Conservation (phyloP, 1,140 invertebrate genomes). For the Psix sp. region DNA sequence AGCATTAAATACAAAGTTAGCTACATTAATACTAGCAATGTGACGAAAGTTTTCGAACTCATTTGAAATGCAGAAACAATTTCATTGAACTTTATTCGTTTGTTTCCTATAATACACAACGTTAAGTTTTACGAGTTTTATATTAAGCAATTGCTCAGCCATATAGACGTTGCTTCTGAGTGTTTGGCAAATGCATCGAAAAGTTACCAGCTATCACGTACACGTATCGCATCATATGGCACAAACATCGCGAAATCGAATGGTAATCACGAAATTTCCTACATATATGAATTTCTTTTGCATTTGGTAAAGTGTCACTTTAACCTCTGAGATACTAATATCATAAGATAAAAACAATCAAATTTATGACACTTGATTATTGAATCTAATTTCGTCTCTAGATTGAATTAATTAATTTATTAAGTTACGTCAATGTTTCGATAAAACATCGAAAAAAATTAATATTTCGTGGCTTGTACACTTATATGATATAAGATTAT, state of each 20-base stretch:
- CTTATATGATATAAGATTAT: too few species aligned
- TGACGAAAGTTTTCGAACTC: constrained; percentile 61
- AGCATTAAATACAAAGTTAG: constrained; percentile 37
- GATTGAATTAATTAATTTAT: constrained; percentile 2
- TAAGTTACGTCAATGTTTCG: neutral
- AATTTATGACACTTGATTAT: constrained; percentile 33
- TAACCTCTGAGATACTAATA: constrained; percentile 46
- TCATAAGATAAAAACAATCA: constrained; percentile 35
- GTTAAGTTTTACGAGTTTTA: constrained; percentile 67
- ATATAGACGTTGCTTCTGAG: constrained; percentile 52
- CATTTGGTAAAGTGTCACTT: constrained; percentile 47
- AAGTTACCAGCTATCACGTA: constrained; percentile 60
- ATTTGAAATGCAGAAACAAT: constrained; percentile 63
- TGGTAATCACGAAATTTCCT: constrained; percentile 49
- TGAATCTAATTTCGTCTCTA: constrained; percentile 35
- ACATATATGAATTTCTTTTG: constrained; percentile 26
- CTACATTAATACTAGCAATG: constrained; percentile 37
- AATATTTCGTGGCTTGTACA: too few species aligned
- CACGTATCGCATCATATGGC: constrained; percentile 47
- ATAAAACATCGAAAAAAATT: too few species aligned
- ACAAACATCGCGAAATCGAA: constrained; percentile 57
- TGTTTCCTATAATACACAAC: constrained; percentile 66
- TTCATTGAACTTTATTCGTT: constrained; percentile 64
- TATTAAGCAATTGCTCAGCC: constrained; percentile 64
- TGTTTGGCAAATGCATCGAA: constrained; percentile 63